A percentile compares a stretch with the other conserved stretches of the same genome.
These are phyloP conservation scores for Ganaspis brasiliensis DNA, from an alignment of 2,888 invertebrate genomes.

Conservation along the genomic window DNA sequence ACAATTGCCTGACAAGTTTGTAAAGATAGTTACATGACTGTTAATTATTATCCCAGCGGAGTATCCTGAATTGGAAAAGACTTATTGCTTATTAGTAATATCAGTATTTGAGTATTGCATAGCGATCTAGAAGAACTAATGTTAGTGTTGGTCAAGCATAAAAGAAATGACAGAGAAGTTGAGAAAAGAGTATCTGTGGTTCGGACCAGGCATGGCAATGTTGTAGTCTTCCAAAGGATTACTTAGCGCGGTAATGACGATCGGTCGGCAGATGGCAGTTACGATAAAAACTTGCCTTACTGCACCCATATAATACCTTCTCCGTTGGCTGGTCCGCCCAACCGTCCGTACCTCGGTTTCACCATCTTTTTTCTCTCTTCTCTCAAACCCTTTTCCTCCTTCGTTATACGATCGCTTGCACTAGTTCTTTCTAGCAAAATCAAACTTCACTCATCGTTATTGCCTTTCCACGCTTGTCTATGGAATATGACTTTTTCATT, in stretches of 20 bases:
- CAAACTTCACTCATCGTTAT: constrained; percentile 30
- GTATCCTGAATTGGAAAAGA: constrained; percentile 4
- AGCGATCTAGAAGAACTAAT: constrained; percentile 21
- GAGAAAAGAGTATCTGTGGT: constrained; percentile 20
- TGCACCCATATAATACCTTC: constrained; percentile 57
- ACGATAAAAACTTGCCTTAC: constrained; percentile 77
- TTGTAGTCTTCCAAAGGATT: constrained; percentile 28
- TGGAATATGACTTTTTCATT: constrained; percentile 35
- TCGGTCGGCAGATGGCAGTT: constrained; percentile 77
- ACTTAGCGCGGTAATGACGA: constrained; percentile 78
- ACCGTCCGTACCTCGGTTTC: constrained; percentile 46
- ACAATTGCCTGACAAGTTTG: not conserved
- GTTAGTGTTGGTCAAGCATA: constrained; percentile 10
- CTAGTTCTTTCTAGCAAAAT: constrained; percentile 40
- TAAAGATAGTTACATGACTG: constrained; percentile 12
- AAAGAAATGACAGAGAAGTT: constrained; percentile 29
- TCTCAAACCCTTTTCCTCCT: constrained; percentile 28
- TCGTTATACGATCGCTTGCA: constrained; percentile 28
- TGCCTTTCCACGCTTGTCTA: constrained; percentile 2
- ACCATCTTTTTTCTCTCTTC: constrained; percentile 12
- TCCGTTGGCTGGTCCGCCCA: constrained; percentile 54
- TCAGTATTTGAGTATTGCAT: constrained; percentile 8
- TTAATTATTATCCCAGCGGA: not conserved
- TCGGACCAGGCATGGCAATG: constrained; percentile 4
- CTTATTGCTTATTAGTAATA: constrained; percentile 37